A percentile compares a stretch with the other conserved stretches of the same genome.
Evolutionary conservation across 53 echinoderm and acorn worm genomes (phyloP).

Genomic region (Mesocentrotus franciscanus): DNA sequence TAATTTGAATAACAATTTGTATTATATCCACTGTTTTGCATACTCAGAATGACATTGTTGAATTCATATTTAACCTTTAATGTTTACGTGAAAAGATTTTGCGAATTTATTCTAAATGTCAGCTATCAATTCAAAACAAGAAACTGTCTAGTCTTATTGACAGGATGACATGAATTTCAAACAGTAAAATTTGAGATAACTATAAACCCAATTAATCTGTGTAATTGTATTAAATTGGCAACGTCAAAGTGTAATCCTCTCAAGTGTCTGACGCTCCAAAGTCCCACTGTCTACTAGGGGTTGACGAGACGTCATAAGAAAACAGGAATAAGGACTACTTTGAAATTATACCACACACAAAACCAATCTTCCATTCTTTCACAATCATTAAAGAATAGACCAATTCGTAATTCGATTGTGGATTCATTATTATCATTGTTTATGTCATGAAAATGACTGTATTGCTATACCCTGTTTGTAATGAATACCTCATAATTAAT

Average conservation of each 20-base stretch:
- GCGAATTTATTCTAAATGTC: background rate
- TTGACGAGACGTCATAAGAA: constrained; percentile 44
- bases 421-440: background rate
- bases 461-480: constrained; percentile 10
- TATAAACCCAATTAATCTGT: background rate
- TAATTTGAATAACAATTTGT: background rate
- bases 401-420: background rate
- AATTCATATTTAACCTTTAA: background rate
- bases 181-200: background rate
- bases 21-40: background rate
- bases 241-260: constrained; percentile 39
- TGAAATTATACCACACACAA: background rate
- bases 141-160: background rate
- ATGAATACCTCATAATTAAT: background rate
- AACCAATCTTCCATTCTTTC: background rate
- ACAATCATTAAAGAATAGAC: background rate
- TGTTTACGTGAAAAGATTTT: background rate
- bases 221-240: constrained; percentile 35
- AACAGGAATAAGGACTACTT: constrained; percentile 40
- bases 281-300: constrained; percentile 29
- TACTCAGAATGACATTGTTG: background rate
- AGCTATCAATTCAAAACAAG: background rate
- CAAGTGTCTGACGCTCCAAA: constrained; percentile 61
- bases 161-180: background rate
- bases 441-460: background rate